phyloP scores from a whole-genome alignment of 2,888 invertebrate genomes.

The Clepsis dumicolana region DNA sequence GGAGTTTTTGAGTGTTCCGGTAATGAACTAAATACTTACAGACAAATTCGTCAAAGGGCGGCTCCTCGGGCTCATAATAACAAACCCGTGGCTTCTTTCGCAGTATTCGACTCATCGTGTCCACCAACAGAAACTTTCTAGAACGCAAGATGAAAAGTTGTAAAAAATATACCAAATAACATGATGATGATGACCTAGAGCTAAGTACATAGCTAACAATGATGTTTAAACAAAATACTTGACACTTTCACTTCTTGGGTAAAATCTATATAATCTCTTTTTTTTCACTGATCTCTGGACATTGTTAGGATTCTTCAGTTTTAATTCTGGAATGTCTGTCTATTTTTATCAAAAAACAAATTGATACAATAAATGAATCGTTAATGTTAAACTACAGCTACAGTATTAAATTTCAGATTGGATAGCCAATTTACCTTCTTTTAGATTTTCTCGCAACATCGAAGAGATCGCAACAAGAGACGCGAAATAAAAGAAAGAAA shows the following conservation, averaged over 20 bases:
- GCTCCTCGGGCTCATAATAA: constrained; percentile 58
- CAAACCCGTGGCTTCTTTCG: constrained; percentile 48
- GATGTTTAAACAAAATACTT: no score
- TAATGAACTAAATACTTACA: constrained; percentile 52
- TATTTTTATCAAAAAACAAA: not conserved
- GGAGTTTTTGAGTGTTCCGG: no score
- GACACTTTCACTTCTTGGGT: no score
- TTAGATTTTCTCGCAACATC: not conserved
- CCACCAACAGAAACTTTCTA: not conserved
- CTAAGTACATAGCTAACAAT: not conserved
- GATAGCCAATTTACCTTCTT: not conserved
- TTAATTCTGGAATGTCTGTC: not conserved
- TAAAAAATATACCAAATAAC: no score
- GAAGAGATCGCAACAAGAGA: not conserved
- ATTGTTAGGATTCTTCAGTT: no score
- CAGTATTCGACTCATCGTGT: constrained; percentile 43
- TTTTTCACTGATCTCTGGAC: no score
- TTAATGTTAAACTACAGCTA: not conserved
- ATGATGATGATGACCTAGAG: not conserved
- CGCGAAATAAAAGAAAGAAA: not conserved
- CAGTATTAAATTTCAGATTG: not conserved
- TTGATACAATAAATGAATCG: not conserved
- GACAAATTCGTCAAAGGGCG: constrained; percentile 56
- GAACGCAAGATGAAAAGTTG: not conserved
- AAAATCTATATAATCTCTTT: no score